A percentile compares a stretch with the other conserved stretches of the same genome.
These are phyloP conservation scores for Lithophane semibrunnea DNA, from an alignment of 2,888 invertebrate genomes.

Conservation along the genomic window DNA sequence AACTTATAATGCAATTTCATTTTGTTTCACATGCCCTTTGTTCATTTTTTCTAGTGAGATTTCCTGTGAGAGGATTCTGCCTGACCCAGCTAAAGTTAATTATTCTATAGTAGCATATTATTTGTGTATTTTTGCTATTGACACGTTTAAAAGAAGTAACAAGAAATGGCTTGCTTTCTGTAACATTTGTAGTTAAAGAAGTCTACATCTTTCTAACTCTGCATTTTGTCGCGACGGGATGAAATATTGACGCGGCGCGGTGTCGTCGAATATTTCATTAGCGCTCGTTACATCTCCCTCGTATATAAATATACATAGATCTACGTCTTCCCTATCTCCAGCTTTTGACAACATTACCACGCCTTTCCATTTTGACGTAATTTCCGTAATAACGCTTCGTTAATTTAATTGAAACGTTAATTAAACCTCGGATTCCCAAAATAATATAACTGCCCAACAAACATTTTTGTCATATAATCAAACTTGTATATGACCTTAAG, in stretches of 20 bases:
- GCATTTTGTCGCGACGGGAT: constrained; percentile 58
- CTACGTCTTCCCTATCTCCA: constrained; percentile 11
- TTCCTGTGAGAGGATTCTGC: too few relatives aligned
- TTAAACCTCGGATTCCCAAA: constrained; percentile 25
- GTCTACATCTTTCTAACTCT: constrained; percentile 35
- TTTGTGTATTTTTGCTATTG: background rate
- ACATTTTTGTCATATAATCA: too few relatives aligned
- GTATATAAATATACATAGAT: constrained; percentile 44
- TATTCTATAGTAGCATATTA: background rate
- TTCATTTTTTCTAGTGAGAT: background rate
- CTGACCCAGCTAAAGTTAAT: too few relatives aligned
- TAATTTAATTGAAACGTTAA: constrained; percentile 54
- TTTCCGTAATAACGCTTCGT: constrained; percentile 46
- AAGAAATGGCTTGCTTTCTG: background rate
- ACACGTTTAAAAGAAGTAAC: background rate
- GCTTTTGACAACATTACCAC: constrained; percentile 43
- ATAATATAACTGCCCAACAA: constrained; percentile 35
- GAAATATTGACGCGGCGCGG: constrained; percentile 75
- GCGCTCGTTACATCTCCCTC: constrained; percentile 64
- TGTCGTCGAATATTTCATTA: constrained; percentile 81
- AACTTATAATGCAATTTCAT: background rate
- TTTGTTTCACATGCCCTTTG: background rate
- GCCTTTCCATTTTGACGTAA: constrained; percentile 48
- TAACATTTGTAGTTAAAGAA: background rate
- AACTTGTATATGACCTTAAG: too few relatives aligned